Evolutionary conservation across 1,140 invertebrate species (phyloP), one percentile per base, ranked within the genome.

Genomic region (Orius insidiosus): DNA sequence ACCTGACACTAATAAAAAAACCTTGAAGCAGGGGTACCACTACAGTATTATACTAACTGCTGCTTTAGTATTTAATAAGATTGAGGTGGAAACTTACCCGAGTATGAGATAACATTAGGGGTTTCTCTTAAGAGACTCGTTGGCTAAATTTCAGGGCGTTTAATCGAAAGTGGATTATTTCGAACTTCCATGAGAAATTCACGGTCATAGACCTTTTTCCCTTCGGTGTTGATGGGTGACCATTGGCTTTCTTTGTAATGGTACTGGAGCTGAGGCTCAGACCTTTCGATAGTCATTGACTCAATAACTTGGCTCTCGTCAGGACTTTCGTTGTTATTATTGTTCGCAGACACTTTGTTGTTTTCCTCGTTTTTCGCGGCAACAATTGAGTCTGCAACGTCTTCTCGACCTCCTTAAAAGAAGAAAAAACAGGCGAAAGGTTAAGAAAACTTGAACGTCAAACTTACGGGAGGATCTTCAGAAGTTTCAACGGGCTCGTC

Each of bases 121-220:
- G 24, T 24, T 24, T 24, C 24, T 24, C 7, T 24, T 4, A 24
- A 24, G 7, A 24, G 24, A 7, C 24, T 24, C 24, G 24, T 24
- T 24, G 3, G 24, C 24, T 24, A 24, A 24, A 24, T 24, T 47
- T 74, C 68, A 2, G 86, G 86, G 56, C 80, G 83, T 43, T 73
- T 67, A 49, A 74, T 72, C 1, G 82, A 85, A 2, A 75, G 66
- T 5, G 78, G 77, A 52, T 78, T 72, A 55, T 75, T 70, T 53
- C 82, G 75, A 16, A 90, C 63, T 52, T 74, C 69, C 53, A 87
- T 66, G 1, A 90, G 63, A 54, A 89, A 79, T 6, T 84, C 77
- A 38, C 80, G 65, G 48, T 82, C 77, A 61, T 92, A 93, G 30
- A 73, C 70, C 58, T 82, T 89, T 58, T 80, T 85, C 0, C 86